Base-by-base conservation (phyloP, 2,797 vertebrate genomes). In the Odontamblyopus rebecca region DNA sequence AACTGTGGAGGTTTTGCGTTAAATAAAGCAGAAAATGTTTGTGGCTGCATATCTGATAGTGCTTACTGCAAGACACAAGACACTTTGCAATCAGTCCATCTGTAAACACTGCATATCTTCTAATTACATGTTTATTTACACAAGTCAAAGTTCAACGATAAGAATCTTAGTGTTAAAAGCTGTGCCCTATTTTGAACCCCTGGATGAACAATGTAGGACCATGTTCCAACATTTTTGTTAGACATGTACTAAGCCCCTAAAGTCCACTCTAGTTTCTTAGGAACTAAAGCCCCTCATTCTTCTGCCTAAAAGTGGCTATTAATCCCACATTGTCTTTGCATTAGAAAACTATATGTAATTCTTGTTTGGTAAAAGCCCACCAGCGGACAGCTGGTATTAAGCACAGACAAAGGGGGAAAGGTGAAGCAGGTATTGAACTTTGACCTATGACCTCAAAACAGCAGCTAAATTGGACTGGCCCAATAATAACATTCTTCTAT, bases 391-490 rank as follows among this genome's bases (percentile, higher is more conserved):
- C 62, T 59, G 23, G 23, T 70, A 26, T 16, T 63, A 62, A 74
- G 64, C 61, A 59, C 26, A 27, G 72, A 69, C 53, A 57, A 35
- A 71, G 81, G 71, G 51, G 56, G 76, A 80, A 44, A 80, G 70
- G 63, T 67, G 61, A 82, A 76, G 81, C 83, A 89, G 89, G 89
- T 91, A 89, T 64, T 89, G 88, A 90, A 82, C 86, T 81, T 61
- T 85, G 72, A 87, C 70, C 72, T 51, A 60, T 81, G 77, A 86
- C 82, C 76, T 63, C 67, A 61, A 41, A 67, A 67, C 57, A 71
- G 77, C 80, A 85, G 81, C 83, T 84, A 76, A 60, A 72, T 74
- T 74, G 65, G 75, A 71, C 75, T 68, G 7, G 7, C 59, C 26
- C 35, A 72, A 29, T 19, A 65, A 76, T 70, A 69, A 27, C 59